Base-by-base conservation (phyloP, 2,113 vertebrate species). In the Poecile atricapillus region DNA sequence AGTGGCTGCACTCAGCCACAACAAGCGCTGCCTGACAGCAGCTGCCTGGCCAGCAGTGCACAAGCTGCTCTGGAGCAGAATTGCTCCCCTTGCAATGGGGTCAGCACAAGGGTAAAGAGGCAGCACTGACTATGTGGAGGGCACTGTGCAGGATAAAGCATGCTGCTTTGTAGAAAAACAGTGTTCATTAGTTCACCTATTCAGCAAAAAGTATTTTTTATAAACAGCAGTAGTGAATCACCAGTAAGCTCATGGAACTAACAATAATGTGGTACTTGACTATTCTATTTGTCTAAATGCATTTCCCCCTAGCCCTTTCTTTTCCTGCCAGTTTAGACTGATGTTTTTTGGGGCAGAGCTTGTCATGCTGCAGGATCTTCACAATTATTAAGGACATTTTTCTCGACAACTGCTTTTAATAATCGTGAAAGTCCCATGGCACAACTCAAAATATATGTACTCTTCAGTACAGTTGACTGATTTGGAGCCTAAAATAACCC, bases 1-100 rank as follows among this genome's bases (percentile, higher is more conserved):
- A 59, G 35, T 39, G 58, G 24, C 27, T 0, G 0, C 20, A 6
- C 23, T 35, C 19, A 13, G 24, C 33, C 7, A 3, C 30, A 41
- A 28, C 35, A 7, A 27, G 15, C 1, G 2, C 25, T 64, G 8
- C 17, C 84, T 59, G 53, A 41, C 15, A 46, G 77, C 47, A 63
- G 19, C 25, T 89, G 60, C 7, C 27, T 62, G 78, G 35, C 25
- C 44, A 41, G 55, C 9, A 9, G 13, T 9, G 18, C 2, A 0
- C 0, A 0, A 37, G 31, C 15, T 25, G 43, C 22, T 78, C 41
- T 11, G 5, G 18, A 49, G 9, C 20, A 59, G 44, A 13, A 35
- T 22, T 27, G 20, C 19, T 35, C 47, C 49, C 27, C 14, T 63
- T 3, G 13, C 23, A 31, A 0, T 0, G 5, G 30, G 24, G 11